Evolutionary conservation across 2,113 vertebrate species (phyloP).

Genomic region (Anguilla japonica): DNA sequence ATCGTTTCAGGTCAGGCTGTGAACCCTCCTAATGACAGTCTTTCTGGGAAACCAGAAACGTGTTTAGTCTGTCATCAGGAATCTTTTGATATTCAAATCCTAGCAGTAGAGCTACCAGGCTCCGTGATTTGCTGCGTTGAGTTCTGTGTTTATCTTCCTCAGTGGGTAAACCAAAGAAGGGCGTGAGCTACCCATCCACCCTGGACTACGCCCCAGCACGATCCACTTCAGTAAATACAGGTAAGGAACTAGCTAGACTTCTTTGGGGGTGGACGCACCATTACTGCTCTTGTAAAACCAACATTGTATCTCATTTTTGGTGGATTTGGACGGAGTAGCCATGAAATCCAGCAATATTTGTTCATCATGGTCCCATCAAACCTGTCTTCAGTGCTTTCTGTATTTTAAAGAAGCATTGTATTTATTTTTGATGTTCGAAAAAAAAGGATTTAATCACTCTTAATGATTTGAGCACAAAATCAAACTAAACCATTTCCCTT

Average conservation of each 20-base stretch:
- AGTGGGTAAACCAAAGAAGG: constrained; percentile 91
- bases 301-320: too few species aligned
- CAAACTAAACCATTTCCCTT: too few species aligned
- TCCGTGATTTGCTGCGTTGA: neutral
- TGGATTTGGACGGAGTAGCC: too few species aligned
- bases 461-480: too few species aligned
- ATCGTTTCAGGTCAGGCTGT: constrained; percentile 79
- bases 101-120: neutral
- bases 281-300: too few species aligned
- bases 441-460: neutral
- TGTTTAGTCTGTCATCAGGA: neutral
- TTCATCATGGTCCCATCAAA: too few species aligned
- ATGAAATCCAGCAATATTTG: too few species aligned
- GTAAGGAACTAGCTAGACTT: constrained; percentile 61
- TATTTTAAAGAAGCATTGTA: neutral
- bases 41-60: neutral
- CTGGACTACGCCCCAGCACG: constrained; percentile 82
- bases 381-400: too few species aligned
- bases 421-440: neutral
- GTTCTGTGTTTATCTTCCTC: constrained; percentile 47
- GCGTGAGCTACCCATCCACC: constrained; percentile 83
- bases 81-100: neutral
- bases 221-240: constrained; percentile 74
- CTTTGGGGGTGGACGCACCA: too few species aligned
- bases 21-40: neutral